Evolutionary conservation across 2,888 invertebrate species (phyloP), one percentile per base, ranked within the genome.

Genomic region (Andrena bicolor): DNA sequence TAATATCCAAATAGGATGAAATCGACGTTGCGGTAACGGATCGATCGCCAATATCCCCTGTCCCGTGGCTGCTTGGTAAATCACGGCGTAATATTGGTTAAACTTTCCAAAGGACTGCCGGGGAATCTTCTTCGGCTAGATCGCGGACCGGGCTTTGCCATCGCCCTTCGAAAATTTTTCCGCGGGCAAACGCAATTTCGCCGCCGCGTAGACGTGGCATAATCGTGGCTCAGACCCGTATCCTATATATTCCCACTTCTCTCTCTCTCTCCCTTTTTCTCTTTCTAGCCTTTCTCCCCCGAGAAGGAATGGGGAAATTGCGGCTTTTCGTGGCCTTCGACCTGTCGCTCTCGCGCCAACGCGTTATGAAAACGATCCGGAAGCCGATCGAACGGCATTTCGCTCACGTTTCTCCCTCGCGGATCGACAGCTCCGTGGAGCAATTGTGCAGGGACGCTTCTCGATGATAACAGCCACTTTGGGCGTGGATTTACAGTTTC

Each of bases 1-100:
- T 80, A 85, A 87, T 83, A 66, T 69, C 73, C 70, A 73, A 80
- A 83, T 74, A 82, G 76, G 69, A 78, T 75, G 64, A 82, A 81
- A 83, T 80, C 65, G 69, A 64, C 48, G 60, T 78, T 71, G 53
- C 65, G 74, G 53, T 77, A 53, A 51, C 20, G 23, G 68, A 85
- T 85, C 71, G 79, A 81, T 72, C n/a, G 48, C 56, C 53, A 64
- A 68, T 72, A 82, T 53, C 49, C 23, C 32, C 20, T 23, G 26
- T 23, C 48, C 30, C n/a, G 49, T 10, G 58, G 1, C 35, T 1
- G 60, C 7, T 6, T 4, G 48, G 5, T 35, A 26, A 69, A 75
- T 75, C 51, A 64, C 51, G n/a, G 28, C 13, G 32, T 64, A 32
- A 53, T n/a, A 63, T 48, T 13, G 64, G 48, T 26, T 71, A 26